A percentile compares a stretch with the other conserved stretches of the same genome.
Evolutionary conservation across 2,113 vertebrate species (phyloP).

Genomic region (Eubucco bourcierii): DNA sequence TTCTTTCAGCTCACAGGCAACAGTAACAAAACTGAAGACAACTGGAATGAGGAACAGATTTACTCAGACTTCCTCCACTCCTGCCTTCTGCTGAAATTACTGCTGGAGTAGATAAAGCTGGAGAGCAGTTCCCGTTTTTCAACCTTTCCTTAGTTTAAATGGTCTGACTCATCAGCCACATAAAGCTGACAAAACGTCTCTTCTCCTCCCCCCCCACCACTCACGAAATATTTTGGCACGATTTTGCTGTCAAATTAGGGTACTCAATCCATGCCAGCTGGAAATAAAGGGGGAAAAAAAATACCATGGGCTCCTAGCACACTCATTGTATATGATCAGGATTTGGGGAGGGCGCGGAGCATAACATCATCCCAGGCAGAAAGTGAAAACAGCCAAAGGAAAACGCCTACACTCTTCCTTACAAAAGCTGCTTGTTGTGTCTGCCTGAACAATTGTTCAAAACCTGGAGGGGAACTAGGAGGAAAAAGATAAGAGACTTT

Average conservation of each 20-base stretch:
- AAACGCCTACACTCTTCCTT: slow-evolving; percentile 70
- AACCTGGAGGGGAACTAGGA: slow-evolving; percentile 56
- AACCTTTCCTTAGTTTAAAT: slow-evolving; percentile 29
- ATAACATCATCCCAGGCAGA: slow-evolving; percentile 65
- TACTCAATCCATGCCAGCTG: slow-evolving; percentile 1
- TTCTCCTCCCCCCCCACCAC: not conserved
- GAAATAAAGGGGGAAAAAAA: not conserved
- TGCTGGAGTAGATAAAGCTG: slow-evolving; percentile 36
- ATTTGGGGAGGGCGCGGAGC: slow-evolving; percentile 25
- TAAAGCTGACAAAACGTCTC: slow-evolving; percentile 44
- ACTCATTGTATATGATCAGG: slow-evolving; percentile 37
- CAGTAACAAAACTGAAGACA: not conserved
- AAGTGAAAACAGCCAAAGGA: slow-evolving; percentile 67
- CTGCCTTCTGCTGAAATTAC: slow-evolving; percentile 52
- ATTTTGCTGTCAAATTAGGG: slow-evolving; percentile 47
- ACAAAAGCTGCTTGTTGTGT: slow-evolving; percentile 69
- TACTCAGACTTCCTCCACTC: slow-evolving; percentile 46
- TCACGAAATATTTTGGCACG: slow-evolving; percentile 1
- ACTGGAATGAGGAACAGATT: not conserved
- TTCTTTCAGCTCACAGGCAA: not conserved
- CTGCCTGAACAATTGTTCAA: slow-evolving; percentile 66
- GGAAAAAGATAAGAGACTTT: slow-evolving; percentile 59
- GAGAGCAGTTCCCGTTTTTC: slow-evolving; percentile 32
- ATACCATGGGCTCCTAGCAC: not conserved
- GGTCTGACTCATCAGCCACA: slow-evolving; percentile 53